Conservation (phyloP, 2,888 invertebrate genomes). For the Bellardia pandia region DNA sequence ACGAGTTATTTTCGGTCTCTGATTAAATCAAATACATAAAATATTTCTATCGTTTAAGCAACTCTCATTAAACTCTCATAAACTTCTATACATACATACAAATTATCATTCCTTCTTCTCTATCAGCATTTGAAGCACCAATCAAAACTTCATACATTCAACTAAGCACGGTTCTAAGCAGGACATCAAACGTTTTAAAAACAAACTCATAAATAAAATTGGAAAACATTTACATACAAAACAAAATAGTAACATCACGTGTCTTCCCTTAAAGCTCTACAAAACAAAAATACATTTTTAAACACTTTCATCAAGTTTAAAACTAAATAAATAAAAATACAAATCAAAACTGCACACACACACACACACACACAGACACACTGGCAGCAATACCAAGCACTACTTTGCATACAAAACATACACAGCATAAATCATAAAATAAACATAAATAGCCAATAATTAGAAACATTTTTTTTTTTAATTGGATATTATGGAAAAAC, state of each 20-base stretch:
- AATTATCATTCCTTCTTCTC: neutral
- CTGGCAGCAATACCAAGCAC: conserved; percentile 15
- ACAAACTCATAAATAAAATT: neutral
- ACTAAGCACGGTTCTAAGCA: neutral
- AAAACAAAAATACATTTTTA: neutral
- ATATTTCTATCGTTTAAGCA: neutral
- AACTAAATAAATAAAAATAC: too few relatives aligned
- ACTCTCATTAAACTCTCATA: neutral
- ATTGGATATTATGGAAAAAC: neutral
- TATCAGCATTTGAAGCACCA: conserved; percentile 1
- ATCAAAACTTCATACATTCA: neutral
- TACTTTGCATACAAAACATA: neutral
- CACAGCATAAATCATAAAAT: conserved; percentile 51
- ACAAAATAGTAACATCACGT: neutral
- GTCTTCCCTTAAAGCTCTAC: neutral
- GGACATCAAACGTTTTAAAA: neutral
- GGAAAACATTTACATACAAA: neutral
- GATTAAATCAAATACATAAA: too few relatives aligned
- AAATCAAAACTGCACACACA: too few relatives aligned
- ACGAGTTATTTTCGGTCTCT: too few relatives aligned
- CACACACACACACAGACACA: conserved; percentile 3
- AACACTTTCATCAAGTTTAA: too few relatives aligned
- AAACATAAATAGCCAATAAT: neutral
- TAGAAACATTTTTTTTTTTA: too few relatives aligned
- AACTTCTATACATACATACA: neutral